Percentiles rank a stretch among this genome's conserved stretches.
Evolutionary conservation across 2,888 invertebrate species (phyloP).

Genomic region (Ophion obscuratus): DNA sequence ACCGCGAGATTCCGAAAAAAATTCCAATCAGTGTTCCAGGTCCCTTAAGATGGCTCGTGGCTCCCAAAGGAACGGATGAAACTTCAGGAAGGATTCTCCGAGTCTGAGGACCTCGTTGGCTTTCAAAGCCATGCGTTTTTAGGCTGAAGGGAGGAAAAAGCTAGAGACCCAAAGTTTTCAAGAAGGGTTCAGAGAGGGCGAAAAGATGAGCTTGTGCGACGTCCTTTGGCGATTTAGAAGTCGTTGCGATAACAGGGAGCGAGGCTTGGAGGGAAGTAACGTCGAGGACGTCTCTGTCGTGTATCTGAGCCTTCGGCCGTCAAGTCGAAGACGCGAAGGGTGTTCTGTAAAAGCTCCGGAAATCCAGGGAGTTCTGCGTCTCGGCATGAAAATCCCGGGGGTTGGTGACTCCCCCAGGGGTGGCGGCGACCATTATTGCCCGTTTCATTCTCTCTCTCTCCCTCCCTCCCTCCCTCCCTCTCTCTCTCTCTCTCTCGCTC

Average conservation of each 20-base stretch:
- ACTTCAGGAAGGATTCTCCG: no score
- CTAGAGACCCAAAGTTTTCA: no score
- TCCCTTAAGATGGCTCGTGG: no score
- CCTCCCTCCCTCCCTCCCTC: slow-evolving; percentile 20
- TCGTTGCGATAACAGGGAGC: background rate
- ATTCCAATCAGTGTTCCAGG: no score
- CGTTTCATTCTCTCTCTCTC: slow-evolving; percentile 64
- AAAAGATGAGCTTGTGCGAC: no score
- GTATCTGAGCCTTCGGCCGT: background rate
- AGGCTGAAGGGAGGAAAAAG: no score
- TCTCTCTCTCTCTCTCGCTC: slow-evolving; percentile 31
- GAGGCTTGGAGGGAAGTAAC: background rate
- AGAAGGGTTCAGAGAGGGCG: no score
- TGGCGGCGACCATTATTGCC: slow-evolving; percentile 75
- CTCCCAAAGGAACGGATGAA: no score
- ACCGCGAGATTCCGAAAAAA: no score
- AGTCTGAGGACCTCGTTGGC: no score
- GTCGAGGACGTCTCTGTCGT: background rate
- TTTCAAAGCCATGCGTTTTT: no score
- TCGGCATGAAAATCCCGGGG: slow-evolving; percentile 33
- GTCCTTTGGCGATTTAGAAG: background rate
- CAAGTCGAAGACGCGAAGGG: slow-evolving; percentile 1
- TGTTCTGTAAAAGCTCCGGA: background rate
- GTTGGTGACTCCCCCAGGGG: slow-evolving; percentile 20
- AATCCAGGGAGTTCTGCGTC: background rate